These are phyloP conservation scores for Trichogramma dendrolimi DNA, from an alignment of 2,888 invertebrate genomes.

Conservation along the genomic window DNA sequence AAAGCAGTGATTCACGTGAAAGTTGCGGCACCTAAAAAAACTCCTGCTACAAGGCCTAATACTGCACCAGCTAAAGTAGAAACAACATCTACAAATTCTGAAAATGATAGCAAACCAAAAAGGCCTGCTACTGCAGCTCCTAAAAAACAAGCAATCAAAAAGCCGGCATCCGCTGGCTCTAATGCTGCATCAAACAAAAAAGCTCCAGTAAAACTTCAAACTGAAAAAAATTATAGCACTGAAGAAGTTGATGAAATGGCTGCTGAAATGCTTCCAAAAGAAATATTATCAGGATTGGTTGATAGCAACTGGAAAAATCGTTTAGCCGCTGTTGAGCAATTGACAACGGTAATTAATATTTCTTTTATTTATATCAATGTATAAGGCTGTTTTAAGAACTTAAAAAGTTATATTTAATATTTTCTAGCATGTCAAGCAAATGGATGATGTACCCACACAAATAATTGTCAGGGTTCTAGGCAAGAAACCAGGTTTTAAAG, in stretches of 20 bases:
- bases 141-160: slow-evolving; percentile 48
- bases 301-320: slow-evolving; percentile 85
- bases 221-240: slow-evolving; percentile 66
- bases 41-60: slow-evolving; percentile 53
- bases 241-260: slow-evolving; percentile 78
- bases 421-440: slow-evolving; percentile 56
- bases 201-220: slow-evolving; percentile 40
- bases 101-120: slow-evolving; percentile 32
- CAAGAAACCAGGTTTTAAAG: slow-evolving; percentile 81
- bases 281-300: slow-evolving; percentile 63
- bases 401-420: not conserved
- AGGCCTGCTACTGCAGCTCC: slow-evolving; percentile 39
- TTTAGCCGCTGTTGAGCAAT: slow-evolving; percentile 69
- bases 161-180: slow-evolving; percentile 36
- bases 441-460: slow-evolving; percentile 70
- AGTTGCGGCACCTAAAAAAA: slow-evolving; percentile 61
- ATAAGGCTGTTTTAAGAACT: not conserved
- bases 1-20: slow-evolving; percentile 85
- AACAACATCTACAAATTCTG: slow-evolving; percentile 31
- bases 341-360: slow-evolving; percentile 53
- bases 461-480: slow-evolving; percentile 69
- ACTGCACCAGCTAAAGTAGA: slow-evolving; percentile 56
- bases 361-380: not conserved
- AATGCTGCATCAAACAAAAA: slow-evolving; percentile 41
- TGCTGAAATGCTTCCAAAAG: slow-evolving; percentile 62